Base-by-base conservation (phyloP, 1,140 invertebrate genomes). In the Oppia nitens region DNA sequence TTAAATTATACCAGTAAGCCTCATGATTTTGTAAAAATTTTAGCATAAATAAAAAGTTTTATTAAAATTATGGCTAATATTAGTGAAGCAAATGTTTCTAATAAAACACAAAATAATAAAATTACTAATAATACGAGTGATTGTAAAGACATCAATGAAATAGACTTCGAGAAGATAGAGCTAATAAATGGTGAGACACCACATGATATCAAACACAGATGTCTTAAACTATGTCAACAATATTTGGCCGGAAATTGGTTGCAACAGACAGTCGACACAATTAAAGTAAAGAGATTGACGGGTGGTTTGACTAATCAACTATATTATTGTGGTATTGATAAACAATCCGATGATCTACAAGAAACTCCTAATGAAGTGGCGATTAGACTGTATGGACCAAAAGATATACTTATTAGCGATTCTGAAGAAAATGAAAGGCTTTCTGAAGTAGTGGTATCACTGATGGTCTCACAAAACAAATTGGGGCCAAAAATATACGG, bases 401-500 rank as follows among this genome's bases (percentile, higher is more conserved):
- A 57, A 25, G 24, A 49, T 21, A n/a, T 57, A 11, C 48, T 48
- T 20, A 56, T 47, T 23, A 11, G 48, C 29, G 45, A 48, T 17
- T 3, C 3, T 9, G 55, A 51, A n/a, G 23, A 21, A 49, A 6
- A 17, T 17, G 56, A 57, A 52, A 45, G 56, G 1, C 23, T 57
- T 20, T 23, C 12, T 50, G 56, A 57, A 24, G 50, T 52, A 25
- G 50, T 57, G 23, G 23, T 57, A 14, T 23, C 24, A 11, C 27
- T 27, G 1, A 48, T 57, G 1, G 48, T 49, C 1, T 49, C 47
- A 12, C 12, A 57, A 49, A 1, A 17, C 2, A 47, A 26, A 2
- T 4, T 57, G 21, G 56, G 56, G 23, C 56, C 56, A 24, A 57
- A 50, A 45, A 47, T 57, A 9, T 57, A 49, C 23, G 56, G 56